A percentile compares a stretch with the other conserved stretches of the same genome.
Evolutionary conservation across 2,888 invertebrate genomes (phyloP).

Genomic region (Leptinotarsa rubiginosa): DNA sequence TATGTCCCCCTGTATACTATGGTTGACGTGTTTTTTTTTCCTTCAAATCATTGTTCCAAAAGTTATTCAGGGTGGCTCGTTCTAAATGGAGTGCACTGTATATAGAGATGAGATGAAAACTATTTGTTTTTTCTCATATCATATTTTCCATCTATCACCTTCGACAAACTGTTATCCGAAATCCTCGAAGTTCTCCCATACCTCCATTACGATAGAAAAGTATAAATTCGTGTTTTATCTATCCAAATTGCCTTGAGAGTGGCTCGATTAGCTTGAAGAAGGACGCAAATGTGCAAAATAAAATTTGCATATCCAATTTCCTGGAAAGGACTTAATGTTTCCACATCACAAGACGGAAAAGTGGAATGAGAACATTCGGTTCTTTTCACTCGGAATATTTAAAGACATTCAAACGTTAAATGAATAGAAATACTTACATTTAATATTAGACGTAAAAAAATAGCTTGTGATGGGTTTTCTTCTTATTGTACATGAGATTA

Average conservation of each 20-base stretch:
- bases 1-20: too few relatives aligned
- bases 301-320: conserved; percentile 39
- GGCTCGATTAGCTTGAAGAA: conserved; percentile 26
- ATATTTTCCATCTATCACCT: not conserved
- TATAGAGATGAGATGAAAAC: too few relatives aligned
- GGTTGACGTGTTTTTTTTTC: too few relatives aligned
- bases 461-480: too few relatives aligned
- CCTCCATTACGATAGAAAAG: conserved; percentile 22
- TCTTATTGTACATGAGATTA: too few relatives aligned
- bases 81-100: too few relatives aligned
- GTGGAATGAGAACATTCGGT: conserved; percentile 6
- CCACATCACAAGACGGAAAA: conserved; percentile 23
- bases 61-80: too few relatives aligned
- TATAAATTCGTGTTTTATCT: conserved; percentile 32
- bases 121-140: not conserved
- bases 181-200: not conserved
- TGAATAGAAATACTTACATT: not conserved
- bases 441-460: too few relatives aligned
- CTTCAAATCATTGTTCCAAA: too few relatives aligned
- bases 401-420: not conserved
- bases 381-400: not conserved
- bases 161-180: not conserved
- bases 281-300: conserved; percentile 26
- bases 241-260: conserved; percentile 29
- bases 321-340: conserved; percentile 28